Percentiles rank a stretch among this genome's conserved stretches.
These are phyloP conservation scores for Metalampra italica DNA, from an alignment of 2,888 invertebrate genomes.

Conservation along the genomic window DNA sequence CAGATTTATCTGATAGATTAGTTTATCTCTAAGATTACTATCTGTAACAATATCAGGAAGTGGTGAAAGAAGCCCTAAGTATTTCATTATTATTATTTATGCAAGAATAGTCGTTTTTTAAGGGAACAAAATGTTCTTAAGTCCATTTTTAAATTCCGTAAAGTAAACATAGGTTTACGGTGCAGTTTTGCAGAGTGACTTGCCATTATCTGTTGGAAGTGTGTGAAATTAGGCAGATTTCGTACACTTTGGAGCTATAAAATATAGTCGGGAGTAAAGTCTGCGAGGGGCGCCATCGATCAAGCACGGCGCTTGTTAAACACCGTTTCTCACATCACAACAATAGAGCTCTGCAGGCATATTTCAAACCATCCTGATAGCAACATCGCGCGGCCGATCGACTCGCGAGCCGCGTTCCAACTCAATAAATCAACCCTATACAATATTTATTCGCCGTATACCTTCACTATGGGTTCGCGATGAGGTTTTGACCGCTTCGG, in stretches of 20 bases:
- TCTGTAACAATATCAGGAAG: too few species aligned
- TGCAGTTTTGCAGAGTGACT: too few species aligned
- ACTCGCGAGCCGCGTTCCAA: constrained; percentile 52
- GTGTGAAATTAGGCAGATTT: constrained; percentile 45
- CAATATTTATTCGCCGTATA: constrained; percentile 73
- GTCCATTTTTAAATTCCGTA: too few species aligned
- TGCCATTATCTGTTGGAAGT: too few species aligned
- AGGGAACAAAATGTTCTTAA: too few species aligned
- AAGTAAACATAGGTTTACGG: background rate
- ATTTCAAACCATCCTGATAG: constrained; percentile 74
- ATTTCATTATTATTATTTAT: too few species aligned
- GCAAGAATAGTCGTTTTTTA: too few species aligned
- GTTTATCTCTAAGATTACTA: too few species aligned
- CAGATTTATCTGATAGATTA: too few species aligned
- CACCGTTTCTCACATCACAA: constrained; percentile 76
- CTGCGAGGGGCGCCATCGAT: constrained; percentile 58
- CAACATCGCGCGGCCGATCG: constrained; percentile 66
- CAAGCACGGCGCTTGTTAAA: constrained; percentile 68
- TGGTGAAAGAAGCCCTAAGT: too few species aligned
- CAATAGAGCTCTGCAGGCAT: constrained; percentile 72
- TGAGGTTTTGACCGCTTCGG: constrained; percentile 22
- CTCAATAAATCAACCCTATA: constrained; percentile 74
- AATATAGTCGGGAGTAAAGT: constrained; percentile 51
- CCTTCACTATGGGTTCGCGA: constrained; percentile 51
- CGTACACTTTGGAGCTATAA: constrained; percentile 55